These are phyloP conservation scores for Aquatica leii DNA, from an alignment of 2,888 invertebrate genomes.

Conservation along the genomic window DNA sequence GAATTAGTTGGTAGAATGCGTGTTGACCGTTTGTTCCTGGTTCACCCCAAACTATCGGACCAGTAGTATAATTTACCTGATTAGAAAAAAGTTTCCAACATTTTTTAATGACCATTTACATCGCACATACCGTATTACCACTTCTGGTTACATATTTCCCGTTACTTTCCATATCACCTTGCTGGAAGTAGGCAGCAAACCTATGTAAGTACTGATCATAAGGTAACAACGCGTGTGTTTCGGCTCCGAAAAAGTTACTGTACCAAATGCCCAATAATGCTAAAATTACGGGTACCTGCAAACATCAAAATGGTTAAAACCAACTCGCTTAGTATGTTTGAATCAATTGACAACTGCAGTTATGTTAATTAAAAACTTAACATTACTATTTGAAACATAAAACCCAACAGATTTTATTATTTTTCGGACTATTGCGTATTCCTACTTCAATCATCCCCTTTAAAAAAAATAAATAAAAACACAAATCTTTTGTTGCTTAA, in stretches of 20 bases:
- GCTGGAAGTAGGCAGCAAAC: conserved; percentile 99
- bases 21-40: conserved; percentile 99
- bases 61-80: conserved; percentile 67
- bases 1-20: conserved; percentile 99
- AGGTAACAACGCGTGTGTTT: conserved; percentile 95
- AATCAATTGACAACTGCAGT: too few species aligned
- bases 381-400: too few species aligned
- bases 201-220: conserved; percentile 99
- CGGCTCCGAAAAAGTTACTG: conserved; percentile 91
- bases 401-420: too few species aligned
- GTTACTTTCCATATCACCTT: conserved; percentile 99
- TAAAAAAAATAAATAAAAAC: too few species aligned
- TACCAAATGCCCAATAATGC: conserved; percentile 95
- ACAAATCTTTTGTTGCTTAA: too few species aligned
- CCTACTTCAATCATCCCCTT: too few species aligned
- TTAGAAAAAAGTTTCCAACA: too few species aligned
- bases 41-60: conserved; percentile 96
- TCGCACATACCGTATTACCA: conserved; percentile 65
- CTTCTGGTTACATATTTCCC: conserved; percentile 90
- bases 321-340: too few species aligned
- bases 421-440: too few species aligned
- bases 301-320: conserved; percentile 30
- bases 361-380: too few species aligned
- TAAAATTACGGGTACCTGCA: conserved; percentile 89
- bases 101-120: background rate